phyloP scores from a whole-genome alignment of 2,797 vertebrate species.

The Enoplosus armatus region DNA sequence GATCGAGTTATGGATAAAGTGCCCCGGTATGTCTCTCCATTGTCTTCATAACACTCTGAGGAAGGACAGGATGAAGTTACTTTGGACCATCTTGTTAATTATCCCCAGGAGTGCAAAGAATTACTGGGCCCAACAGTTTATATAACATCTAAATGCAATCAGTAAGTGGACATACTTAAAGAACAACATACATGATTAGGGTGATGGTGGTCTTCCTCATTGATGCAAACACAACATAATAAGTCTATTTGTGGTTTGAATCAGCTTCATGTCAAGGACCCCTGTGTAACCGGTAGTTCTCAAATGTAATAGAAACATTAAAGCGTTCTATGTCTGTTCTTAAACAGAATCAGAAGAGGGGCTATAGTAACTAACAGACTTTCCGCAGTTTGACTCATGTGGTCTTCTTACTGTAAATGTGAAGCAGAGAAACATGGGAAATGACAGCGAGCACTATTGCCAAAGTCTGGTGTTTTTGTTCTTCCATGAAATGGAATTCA shows the following conservation, averaged over 20 bases:
- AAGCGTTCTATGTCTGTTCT: conserved; percentile 38
- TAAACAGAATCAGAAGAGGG: conserved; percentile 57
- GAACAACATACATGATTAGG: conserved; percentile 13
- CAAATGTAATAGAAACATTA: conserved; percentile 60
- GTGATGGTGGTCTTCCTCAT: conserved; percentile 42
- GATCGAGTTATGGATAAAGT: conserved; percentile 93
- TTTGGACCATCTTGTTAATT: conserved; percentile 40
- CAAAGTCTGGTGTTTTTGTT: conserved; percentile 59
- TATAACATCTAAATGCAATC: conserved; percentile 44
- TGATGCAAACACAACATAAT: conserved; percentile 56
- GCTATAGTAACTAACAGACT: conserved; percentile 25
- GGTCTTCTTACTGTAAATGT: conserved; percentile 55
- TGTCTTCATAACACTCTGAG: conserved; percentile 94
- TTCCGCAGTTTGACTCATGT: conserved; percentile 56
- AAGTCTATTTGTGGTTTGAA: conserved; percentile 68
- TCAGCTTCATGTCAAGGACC: conserved; percentile 60
- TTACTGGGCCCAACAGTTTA: conserved; percentile 29
- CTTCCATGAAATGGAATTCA: conserved; percentile 71
- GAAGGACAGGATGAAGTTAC: conserved; percentile 52
- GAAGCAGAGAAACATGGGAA: conserved; percentile 71
- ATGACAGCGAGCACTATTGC: conserved; percentile 53
- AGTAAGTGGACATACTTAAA: conserved; percentile 5
- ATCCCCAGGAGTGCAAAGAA: conserved; percentile 6
- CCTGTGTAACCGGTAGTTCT: conserved; percentile 58
- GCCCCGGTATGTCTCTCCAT: conserved; percentile 91